Conservation (phyloP, 2,888 invertebrate genomes). For the Falcaria lacertinaria region DNA sequence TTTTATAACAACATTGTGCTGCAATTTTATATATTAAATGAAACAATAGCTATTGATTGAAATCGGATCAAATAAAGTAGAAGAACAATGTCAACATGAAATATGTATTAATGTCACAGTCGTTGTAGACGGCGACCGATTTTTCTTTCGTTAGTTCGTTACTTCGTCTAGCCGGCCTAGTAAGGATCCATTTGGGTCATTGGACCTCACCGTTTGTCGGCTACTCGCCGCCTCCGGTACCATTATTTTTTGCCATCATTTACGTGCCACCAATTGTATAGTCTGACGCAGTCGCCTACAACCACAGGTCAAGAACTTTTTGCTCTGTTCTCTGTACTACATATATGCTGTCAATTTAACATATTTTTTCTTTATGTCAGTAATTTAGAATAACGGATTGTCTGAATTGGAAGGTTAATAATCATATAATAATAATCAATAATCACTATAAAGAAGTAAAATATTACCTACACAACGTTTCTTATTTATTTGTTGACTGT, state of each 20-base stretch:
- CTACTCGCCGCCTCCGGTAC: slow-evolving; percentile 49
- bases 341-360: slow-evolving; percentile 27
- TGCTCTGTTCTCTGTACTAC: slow-evolving; percentile 10
- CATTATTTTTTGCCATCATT: slow-evolving; percentile 61
- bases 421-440: too few species aligned
- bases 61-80: neutral
- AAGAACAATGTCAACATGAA: neutral
- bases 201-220: slow-evolving; percentile 73
- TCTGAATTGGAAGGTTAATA: slow-evolving; percentile 24
- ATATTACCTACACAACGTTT: too few species aligned
- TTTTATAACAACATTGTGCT: too few species aligned
- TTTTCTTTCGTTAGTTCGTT: slow-evolving; percentile 73
- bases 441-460: too few species aligned
- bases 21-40: too few species aligned
- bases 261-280: slow-evolving; percentile 57
- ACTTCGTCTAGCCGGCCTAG: slow-evolving; percentile 64
- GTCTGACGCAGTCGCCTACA: slow-evolving; percentile 50
- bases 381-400: slow-evolving; percentile 31
- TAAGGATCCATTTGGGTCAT: slow-evolving; percentile 75
- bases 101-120: slow-evolving; percentile 7
- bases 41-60: too few species aligned
- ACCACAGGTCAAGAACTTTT: slow-evolving; percentile 35
- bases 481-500: too few species aligned
- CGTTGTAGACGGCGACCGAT: slow-evolving; percentile 51
- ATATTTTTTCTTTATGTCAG: slow-evolving; percentile 23